A percentile compares a stretch with the other conserved stretches of the same genome.
These are phyloP conservation scores for Hylia prasina DNA, from an alignment of 2,113 vertebrate genomes.

Conservation along the genomic window DNA sequence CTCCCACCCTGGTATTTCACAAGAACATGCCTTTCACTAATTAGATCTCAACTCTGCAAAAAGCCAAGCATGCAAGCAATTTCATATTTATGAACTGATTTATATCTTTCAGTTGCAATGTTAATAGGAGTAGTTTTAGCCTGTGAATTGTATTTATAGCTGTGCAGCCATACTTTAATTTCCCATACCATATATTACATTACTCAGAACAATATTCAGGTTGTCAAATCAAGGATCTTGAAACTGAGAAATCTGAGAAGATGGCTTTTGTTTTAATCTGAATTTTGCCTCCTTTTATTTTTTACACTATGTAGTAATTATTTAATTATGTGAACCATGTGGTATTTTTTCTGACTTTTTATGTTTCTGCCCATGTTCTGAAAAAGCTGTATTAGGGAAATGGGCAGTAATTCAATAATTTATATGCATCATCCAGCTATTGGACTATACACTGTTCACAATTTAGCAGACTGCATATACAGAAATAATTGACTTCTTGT, in stretches of 20 bases:
- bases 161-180: conserved; percentile 30
- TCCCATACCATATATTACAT: conserved; percentile 32
- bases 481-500: not conserved
- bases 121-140: conserved; percentile 46
- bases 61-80: conserved; percentile 46
- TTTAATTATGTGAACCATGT: not conserved
- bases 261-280: not conserved
- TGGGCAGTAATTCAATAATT: not conserved
- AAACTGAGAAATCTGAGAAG: conserved; percentile 1
- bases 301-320: not conserved
- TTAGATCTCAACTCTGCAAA: conserved; percentile 40
- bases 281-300: not conserved
- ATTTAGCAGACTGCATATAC: not conserved
- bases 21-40: conserved; percentile 36
- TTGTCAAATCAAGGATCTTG: conserved; percentile 27
- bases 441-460: not conserved
- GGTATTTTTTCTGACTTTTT: not conserved
- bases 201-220: conserved; percentile 23
- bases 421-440: not conserved
- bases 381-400: not conserved
- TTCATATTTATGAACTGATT: conserved; percentile 61
- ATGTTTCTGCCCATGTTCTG: not conserved
- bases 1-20: conserved; percentile 5
- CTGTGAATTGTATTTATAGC: conserved; percentile 45
- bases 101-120: conserved; percentile 52